Evolutionary conservation across 2,888 invertebrate genomes (phyloP).

Genomic region (Aphelenchoides bicaudatus): DNA sequence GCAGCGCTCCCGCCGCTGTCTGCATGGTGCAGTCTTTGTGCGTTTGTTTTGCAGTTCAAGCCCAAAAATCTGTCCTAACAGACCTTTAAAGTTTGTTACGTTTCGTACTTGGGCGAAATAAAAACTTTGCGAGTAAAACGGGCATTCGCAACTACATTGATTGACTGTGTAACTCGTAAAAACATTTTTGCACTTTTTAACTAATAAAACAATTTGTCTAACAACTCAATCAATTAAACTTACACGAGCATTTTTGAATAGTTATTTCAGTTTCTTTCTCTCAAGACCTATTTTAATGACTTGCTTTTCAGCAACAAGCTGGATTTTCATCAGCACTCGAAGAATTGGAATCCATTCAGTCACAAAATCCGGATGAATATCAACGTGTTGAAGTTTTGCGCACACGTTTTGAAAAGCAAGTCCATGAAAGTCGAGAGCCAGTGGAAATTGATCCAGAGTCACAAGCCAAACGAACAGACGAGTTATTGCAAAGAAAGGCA

Average conservation of each 20-base stretch:
- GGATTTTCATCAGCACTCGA: constrained; percentile 7
- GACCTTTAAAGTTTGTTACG: background rate
- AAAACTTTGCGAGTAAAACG: constrained; percentile 1
- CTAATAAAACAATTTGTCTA: background rate
- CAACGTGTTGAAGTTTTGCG: constrained; percentile 8
- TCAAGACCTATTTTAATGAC: background rate
- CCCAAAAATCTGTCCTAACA: background rate
- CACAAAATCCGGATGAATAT: background rate
- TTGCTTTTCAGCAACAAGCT: constrained; percentile 2
- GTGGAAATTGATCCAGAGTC: background rate
- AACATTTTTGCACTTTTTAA: background rate
- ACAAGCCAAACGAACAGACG: constrained; percentile 27
- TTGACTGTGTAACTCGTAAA: background rate
- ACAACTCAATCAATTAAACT: background rate
- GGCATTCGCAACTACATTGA: too few species aligned
- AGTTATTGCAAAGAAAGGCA: constrained; percentile 41
- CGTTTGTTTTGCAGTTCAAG: background rate
- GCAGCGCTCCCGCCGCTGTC: too few species aligned
- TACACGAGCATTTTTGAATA: background rate
- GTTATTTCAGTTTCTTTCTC: background rate
- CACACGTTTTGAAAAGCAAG: constrained; percentile 13
- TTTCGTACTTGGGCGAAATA: constrained; percentile 8
- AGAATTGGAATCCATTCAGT: constrained; percentile 3
- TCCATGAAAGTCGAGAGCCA: background rate
- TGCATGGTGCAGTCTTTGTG: constrained; percentile 5